phyloP scores from a whole-genome alignment of 2,113 vertebrate genomes.

The Etia nguti region DNA sequence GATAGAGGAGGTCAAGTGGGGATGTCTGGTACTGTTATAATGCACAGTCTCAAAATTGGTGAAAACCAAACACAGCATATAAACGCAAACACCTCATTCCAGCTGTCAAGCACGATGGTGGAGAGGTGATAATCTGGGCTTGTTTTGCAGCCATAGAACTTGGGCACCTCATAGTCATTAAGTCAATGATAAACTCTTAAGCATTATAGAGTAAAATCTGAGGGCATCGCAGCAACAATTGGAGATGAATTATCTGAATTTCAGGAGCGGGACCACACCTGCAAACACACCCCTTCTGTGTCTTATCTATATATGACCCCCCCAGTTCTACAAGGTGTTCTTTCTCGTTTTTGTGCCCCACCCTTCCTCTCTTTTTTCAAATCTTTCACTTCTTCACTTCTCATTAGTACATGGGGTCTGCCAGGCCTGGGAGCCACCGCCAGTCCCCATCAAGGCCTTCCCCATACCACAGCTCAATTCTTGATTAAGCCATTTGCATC shows the following conservation, averaged over 20 bases:
- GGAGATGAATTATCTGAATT: neutral
- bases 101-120: neutral
- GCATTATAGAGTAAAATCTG: neutral
- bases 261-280: neutral
- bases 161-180: neutral
- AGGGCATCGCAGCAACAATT: neutral
- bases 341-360: too few relatives aligned
- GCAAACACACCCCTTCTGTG: neutral
- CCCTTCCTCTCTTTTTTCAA: too few relatives aligned
- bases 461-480: neutral
- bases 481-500: neutral
- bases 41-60: neutral
- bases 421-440: too few relatives aligned
- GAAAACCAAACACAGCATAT: neutral
- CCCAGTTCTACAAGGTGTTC: too few relatives aligned
- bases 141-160: neutral
- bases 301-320: neutral
- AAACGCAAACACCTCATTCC: neutral
- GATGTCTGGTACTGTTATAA: fast-evolving
- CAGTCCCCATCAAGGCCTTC: too few relatives aligned
- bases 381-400: too few relatives aligned
- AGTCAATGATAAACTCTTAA: neutral
- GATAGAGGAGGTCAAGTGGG: neutral
- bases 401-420: too few relatives aligned
- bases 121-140: neutral